These are phyloP conservation scores for Remorina albescens DNA, from an alignment of 2,797 vertebrate species.

Conservation along the genomic window DNA sequence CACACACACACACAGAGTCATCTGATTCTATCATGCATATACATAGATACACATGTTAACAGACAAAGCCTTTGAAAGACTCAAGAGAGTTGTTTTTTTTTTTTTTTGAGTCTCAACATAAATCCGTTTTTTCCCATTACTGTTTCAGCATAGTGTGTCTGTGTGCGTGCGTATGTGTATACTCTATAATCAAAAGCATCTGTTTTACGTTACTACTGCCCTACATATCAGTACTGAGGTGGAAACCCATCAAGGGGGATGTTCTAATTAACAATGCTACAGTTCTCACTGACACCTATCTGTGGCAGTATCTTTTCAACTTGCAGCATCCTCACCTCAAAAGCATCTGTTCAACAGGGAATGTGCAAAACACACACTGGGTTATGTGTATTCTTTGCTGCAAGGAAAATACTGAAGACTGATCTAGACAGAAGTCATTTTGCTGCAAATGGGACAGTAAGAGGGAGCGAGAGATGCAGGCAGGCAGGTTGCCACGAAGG, in stretches of 20 bases:
- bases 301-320: slow-evolving; percentile 48
- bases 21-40: slow-evolving; percentile 34
- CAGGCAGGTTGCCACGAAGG: slow-evolving; percentile 64
- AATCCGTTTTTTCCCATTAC: slow-evolving; percentile 54
- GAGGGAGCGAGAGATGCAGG: slow-evolving; percentile 37
- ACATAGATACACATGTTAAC: slow-evolving; percentile 14
- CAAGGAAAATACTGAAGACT: slow-evolving; percentile 43
- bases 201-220: slow-evolving; percentile 57
- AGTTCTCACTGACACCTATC: slow-evolving; percentile 56
- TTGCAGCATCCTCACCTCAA: slow-evolving; percentile 44
- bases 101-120: slow-evolving; percentile 39
- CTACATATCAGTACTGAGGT: slow-evolving; percentile 63
- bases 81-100: slow-evolving; percentile 68
- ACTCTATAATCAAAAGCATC: slow-evolving; percentile 55
- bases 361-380: slow-evolving; percentile 36
- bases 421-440: slow-evolving; percentile 58
- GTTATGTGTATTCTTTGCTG: slow-evolving; percentile 38
- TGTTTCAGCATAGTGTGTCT: slow-evolving; percentile 24
- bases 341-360: slow-evolving; percentile 42
- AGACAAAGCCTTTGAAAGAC: slow-evolving; percentile 64
- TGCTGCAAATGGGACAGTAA: slow-evolving; percentile 54
- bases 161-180: slow-evolving; percentile 13
- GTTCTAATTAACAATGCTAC: slow-evolving; percentile 66
- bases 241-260: slow-evolving; percentile 63
- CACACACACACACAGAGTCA: slow-evolving; percentile 23